Evolutionary conservation across 2,888 invertebrate genomes (phyloP), one percentile per base, ranked within the genome.

Genomic region (Scrobipalpa costella): DNA sequence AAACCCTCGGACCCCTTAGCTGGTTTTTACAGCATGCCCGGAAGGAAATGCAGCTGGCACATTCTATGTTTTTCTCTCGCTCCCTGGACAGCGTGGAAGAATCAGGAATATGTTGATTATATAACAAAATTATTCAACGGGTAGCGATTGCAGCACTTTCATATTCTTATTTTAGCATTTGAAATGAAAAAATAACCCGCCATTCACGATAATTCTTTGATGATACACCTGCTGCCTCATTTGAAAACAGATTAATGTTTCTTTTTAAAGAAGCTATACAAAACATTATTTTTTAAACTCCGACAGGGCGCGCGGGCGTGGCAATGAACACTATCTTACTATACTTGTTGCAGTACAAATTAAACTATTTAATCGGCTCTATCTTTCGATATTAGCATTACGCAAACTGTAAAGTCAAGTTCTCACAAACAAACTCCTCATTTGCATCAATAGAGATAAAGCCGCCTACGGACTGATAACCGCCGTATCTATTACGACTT

Each of bases 381-480:
- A 44, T 44, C 44, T n/a, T 44, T 44, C n/a, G 44, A 44, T 44
- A 27, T 27, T 27, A 19, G 49, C 21, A 21, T 49, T 49, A 11
- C 17, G 49, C 49, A 49, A 49, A 52, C 11, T 52, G 21, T 21
- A 52, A 21, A 52, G 21, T 21, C 21, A 21, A 52, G 50, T 52
- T 52, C 49, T 49, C 49, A 49, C 49, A 19, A 17, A 52, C 50
- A 27, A 21, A 52, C 21, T 52, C 50, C 50, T 52, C 50, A 52
- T 52, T 52, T 52, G 50, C 50, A 52, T 52, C 21, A 52, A 52
- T 52, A 52, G 27, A 21, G 21, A 21, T 21, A 21, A 21, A 19
- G 50, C 11, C 50, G 33, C 15, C 55, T 33, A 50, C 21, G 50
- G 44, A 44, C 21, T 27, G 15, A 34, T 55, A 55, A 55, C 15